A percentile compares a stretch with the other conserved stretches of the same genome.
Evolutionary conservation across 2,888 invertebrate genomes (phyloP).

Genomic region (Nomada fabriciana): DNA sequence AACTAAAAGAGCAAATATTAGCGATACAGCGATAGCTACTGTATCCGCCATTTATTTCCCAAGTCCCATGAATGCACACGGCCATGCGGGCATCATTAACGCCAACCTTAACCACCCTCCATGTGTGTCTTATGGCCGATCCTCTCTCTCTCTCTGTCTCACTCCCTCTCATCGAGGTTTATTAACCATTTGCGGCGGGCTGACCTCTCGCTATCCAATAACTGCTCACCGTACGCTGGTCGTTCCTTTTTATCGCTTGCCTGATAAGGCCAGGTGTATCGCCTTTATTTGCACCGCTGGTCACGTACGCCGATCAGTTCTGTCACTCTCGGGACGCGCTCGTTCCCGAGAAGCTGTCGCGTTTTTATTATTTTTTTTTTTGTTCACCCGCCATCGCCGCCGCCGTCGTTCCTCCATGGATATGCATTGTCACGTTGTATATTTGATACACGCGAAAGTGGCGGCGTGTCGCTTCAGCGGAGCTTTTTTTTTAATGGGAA

Average conservation of each 20-base stretch:
- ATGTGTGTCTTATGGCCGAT: constrained; percentile 75
- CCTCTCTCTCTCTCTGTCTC: constrained; percentile 67
- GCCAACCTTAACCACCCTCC: constrained; percentile 78
- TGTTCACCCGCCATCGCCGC: not conserved
- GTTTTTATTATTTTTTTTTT: constrained; percentile 23
- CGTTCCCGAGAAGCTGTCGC: constrained; percentile 31
- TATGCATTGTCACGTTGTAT: constrained; percentile 57
- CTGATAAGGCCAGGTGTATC: constrained; percentile 68
- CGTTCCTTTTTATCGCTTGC: constrained; percentile 72
- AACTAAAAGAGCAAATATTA: constrained; percentile 31
- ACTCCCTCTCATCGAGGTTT: constrained; percentile 71
- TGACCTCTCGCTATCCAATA: constrained; percentile 74
- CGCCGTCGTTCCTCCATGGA: constrained; percentile 30
- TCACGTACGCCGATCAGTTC: constrained; percentile 65
- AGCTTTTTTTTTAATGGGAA: constrained; percentile 43
- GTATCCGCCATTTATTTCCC: constrained; percentile 76
- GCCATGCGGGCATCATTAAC: constrained; percentile 81
- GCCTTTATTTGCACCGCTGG: constrained; percentile 64
- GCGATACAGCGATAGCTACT: constrained; percentile 38
- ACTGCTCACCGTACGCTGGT: constrained; percentile 61
- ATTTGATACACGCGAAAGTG: constrained; percentile 59
- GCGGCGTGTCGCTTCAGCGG: constrained; percentile 36
- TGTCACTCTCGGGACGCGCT: constrained; percentile 58
- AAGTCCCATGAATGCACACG: constrained; percentile 63
- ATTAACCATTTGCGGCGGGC: constrained; percentile 76